Conservation (phyloP, 2,888 invertebrate genomes). For the Ashinkailepas kermadecensis region DNA sequence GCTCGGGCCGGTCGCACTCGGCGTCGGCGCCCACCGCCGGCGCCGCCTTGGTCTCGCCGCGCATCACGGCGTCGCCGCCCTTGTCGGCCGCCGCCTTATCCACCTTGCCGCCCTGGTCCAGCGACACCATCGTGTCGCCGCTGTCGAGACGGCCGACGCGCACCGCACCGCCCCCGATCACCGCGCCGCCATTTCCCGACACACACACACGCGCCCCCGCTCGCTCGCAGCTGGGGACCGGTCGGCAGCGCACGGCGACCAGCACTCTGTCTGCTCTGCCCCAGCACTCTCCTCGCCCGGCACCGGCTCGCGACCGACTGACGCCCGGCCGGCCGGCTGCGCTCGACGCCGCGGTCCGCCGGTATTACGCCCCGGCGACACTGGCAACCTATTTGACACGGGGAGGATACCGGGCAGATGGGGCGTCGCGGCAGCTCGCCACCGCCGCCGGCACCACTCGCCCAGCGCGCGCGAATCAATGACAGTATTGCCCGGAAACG, state of each 20-base stretch:
- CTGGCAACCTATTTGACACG: constrained; percentile 14
- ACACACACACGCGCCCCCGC: neutral
- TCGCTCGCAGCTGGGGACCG: neutral
- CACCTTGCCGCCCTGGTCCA: constrained; percentile 12
- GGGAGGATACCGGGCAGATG: neutral
- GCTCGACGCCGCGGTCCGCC: neutral
- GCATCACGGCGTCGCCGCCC: neutral
- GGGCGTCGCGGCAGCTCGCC: neutral
- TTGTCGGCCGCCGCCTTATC: neutral
- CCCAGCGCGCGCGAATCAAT: too few species aligned
- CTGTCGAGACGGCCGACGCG: neutral
- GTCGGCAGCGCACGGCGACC: too few species aligned
- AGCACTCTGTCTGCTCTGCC: neutral
- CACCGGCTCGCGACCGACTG: neutral
- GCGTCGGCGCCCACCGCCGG: neutral
- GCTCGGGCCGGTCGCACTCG: neutral
- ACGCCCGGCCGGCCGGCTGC: neutral
- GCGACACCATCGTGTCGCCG: neutral
- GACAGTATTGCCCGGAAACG: too few species aligned
- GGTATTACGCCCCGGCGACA: neutral
- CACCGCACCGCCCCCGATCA: neutral
- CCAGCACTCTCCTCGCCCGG: neutral
- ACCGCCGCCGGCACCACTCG: too few species aligned
- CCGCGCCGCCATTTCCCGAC: neutral
- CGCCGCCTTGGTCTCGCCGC: neutral